phyloP scores from a whole-genome alignment of 2,888 invertebrate species.

The Melolontha melolontha region DNA sequence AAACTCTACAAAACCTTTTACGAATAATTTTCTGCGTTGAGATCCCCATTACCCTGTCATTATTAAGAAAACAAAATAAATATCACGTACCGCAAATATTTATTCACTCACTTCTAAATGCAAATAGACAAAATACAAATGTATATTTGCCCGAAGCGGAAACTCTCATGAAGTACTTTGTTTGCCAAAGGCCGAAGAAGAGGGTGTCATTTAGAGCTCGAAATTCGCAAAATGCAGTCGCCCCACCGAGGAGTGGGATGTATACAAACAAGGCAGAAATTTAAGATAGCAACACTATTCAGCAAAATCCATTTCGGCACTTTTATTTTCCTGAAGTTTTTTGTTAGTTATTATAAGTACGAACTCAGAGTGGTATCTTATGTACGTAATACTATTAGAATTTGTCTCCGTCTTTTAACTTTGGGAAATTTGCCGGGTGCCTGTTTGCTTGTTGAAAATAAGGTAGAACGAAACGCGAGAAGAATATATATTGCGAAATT shows the following conservation, averaged over 20 bases:
- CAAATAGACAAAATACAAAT: slow-evolving; percentile 1
- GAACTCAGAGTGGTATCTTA: neutral
- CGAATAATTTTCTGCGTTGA: slow-evolving; percentile 12
- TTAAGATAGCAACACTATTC: neutral
- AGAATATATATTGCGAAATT: slow-evolving; percentile 40
- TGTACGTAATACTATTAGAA: slow-evolving; percentile 10
- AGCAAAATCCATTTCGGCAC: neutral
- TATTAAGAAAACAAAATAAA: slow-evolving; percentile 35
- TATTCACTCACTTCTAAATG: slow-evolving; percentile 17
- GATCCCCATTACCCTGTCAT: slow-evolving; percentile 13
- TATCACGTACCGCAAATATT: slow-evolving; percentile 36
- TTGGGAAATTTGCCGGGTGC: slow-evolving; percentile 1
- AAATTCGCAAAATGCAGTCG: too few relatives aligned
- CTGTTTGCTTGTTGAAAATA: slow-evolving; percentile 14
- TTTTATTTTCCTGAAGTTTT: slow-evolving; percentile 5
- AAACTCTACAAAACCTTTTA: slow-evolving; percentile 23
- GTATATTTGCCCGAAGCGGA: neutral
- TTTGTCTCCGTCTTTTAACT: slow-evolving; percentile 20
- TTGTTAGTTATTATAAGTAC: slow-evolving; percentile 15
- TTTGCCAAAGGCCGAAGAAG: slow-evolving; percentile 12
- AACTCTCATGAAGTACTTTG: slow-evolving; percentile 3
- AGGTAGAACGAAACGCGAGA: slow-evolving; percentile 27
- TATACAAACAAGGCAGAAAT: slow-evolving; percentile 1
- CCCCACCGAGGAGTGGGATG: too few relatives aligned
- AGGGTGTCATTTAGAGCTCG: neutral